A percentile compares a stretch with the other conserved stretches of the same genome.
These are phyloP conservation scores for Epirrhoe tristata DNA, from an alignment of 2,888 invertebrate species.

Conservation along the genomic window DNA sequence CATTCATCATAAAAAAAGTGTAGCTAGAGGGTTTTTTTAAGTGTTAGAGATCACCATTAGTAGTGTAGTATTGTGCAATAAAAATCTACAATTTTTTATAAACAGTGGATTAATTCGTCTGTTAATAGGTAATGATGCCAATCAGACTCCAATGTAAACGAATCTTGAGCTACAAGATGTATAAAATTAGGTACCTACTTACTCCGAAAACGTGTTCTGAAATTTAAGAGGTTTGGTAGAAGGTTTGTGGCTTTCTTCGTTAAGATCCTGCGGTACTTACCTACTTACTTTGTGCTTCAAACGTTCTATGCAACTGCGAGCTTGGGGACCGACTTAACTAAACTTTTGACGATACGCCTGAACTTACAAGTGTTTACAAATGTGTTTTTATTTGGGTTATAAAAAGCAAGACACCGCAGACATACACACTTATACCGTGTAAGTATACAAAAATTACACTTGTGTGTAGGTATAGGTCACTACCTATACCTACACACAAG, in stretches of 20 bases:
- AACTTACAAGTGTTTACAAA: not conserved
- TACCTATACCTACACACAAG: no score
- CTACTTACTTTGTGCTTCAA: conserved; percentile 24
- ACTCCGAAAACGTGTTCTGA: conserved; percentile 38
- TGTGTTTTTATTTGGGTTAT: not conserved
- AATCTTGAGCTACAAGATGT: conserved; percentile 35
- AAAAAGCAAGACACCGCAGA: no score
- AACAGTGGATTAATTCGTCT: no score
- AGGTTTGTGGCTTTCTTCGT: conserved; percentile 44
- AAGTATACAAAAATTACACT: no score
- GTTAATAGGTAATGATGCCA: no score
- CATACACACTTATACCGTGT: no score
- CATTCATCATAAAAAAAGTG: no score
- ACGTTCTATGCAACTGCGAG: conserved; percentile 16
- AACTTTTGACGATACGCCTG: not conserved
- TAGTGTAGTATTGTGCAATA: no score
- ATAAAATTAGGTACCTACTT: conserved; percentile 40
- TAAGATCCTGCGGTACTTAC: conserved; percentile 25
- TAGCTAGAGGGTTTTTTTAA: no score
- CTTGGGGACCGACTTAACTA: conserved; percentile 12
- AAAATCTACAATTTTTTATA: not conserved
- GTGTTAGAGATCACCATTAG: no score
- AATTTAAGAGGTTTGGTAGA: conserved; percentile 43
- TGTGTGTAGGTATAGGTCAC: no score
- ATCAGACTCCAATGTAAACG: conserved; percentile 7